Evolutionary conservation across 2,888 invertebrate species (phyloP).

Genomic region (Chelonus formosanus): DNA sequence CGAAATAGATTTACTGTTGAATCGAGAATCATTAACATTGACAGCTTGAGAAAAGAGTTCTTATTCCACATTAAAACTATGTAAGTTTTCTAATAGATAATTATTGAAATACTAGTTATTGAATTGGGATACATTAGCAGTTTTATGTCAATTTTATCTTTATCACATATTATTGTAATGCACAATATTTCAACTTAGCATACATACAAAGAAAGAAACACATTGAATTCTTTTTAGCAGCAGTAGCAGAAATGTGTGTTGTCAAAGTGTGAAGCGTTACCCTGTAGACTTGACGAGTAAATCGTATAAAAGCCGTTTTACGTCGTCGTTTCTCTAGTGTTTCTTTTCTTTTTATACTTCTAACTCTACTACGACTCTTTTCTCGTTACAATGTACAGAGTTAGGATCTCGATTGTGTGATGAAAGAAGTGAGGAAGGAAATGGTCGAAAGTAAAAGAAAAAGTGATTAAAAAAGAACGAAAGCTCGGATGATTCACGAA

Average conservation of each 20-base stretch:
- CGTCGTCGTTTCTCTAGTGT: slow-evolving; percentile 13
- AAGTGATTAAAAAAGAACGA: background rate
- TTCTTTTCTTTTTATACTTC: slow-evolving; percentile 23
- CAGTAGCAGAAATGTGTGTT: slow-evolving; percentile 8
- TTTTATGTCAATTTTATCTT: no score
- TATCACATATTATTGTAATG: no score
- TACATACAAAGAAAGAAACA: background rate
- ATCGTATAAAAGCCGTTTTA: slow-evolving; percentile 36
- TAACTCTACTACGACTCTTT: slow-evolving; percentile 21
- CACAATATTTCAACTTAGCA: no score
- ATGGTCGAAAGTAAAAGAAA: slow-evolving; percentile 16
- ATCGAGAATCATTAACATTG: no score
- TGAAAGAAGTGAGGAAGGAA: slow-evolving; percentile 8
- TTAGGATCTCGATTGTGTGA: slow-evolving; percentile 9
- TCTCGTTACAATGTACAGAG: slow-evolving; percentile 20
- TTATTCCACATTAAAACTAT: no score
- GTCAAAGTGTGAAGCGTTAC: slow-evolving; percentile 41
- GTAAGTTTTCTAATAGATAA: no score
- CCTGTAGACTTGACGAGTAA: slow-evolving; percentile 40
- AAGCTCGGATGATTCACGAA: slow-evolving; percentile 20
- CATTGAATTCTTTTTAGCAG: background rate
- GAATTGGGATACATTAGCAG: no score
- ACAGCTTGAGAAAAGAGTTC: no score
- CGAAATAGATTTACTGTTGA: no score
- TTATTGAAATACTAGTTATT: no score